A percentile compares a stretch with the other conserved stretches of the same genome.
phyloP scores from a whole-genome alignment of 2,797 vertebrate genomes.

The Falco naumanni region DNA sequence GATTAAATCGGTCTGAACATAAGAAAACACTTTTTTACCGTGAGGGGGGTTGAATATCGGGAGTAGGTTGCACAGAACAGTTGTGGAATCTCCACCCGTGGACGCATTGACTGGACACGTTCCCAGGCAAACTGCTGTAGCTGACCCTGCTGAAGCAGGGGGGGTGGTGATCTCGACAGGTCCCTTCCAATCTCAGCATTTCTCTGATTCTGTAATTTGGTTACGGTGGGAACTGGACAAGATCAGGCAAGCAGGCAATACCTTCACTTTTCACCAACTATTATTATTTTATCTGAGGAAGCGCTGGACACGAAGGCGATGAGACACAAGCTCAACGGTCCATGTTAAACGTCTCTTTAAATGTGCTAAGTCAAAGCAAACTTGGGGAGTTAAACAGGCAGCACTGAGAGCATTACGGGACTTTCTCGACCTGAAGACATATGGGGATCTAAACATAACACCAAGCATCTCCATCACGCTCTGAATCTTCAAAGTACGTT shows the following conservation, averaged over 20 bases:
- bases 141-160: background rate
- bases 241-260: constrained; percentile 9
- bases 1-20: background rate
- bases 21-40: background rate
- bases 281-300: constrained; percentile 24
- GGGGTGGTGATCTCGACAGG: background rate
- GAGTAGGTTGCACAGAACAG: background rate
- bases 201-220: background rate
- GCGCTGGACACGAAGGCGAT: background rate
- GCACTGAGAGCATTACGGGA: background rate
- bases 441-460: background rate
- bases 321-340: background rate
- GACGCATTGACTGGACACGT: background rate
- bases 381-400: background rate
- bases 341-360: background rate
- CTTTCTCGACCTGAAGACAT: background rate
- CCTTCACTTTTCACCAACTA: background rate
- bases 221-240: background rate
- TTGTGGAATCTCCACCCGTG: background rate
- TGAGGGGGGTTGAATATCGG: background rate
- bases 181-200: background rate
- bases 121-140: background rate
- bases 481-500: background rate
- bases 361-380: background rate
- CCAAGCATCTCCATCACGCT: background rate